Conservation (phyloP, 2,113 vertebrate genomes). For the Pipra filicauda region DNA sequence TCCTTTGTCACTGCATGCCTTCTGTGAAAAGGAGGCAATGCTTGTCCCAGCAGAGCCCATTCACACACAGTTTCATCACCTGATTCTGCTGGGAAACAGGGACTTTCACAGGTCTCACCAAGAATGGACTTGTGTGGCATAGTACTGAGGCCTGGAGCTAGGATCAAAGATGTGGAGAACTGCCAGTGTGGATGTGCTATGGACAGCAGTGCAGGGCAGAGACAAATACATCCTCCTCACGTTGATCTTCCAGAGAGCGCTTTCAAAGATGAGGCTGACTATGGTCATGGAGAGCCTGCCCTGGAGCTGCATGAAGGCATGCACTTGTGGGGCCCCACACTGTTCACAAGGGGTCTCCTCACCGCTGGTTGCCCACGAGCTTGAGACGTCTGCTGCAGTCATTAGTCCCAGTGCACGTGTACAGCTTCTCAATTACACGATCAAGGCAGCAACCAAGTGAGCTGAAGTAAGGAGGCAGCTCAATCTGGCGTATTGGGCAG, state of each 20-base stretch:
- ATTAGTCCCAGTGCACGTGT: fast-evolving
- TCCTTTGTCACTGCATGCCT: not conserved
- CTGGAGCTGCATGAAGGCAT: not conserved
- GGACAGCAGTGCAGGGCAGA: not conserved
- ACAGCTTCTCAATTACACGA: fast-evolving
- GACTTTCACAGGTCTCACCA: not conserved
- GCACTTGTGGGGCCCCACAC: fast-evolving
- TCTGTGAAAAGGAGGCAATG: not conserved
- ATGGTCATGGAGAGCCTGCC: not conserved
- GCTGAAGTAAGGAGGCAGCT: not conserved
- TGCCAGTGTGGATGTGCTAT: not conserved
- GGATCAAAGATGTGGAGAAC: not conserved
- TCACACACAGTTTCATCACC: not conserved
- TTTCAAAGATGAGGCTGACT: not conserved
- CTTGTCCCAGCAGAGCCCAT: not conserved
- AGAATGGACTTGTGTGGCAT: fast-evolving
- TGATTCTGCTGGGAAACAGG: not conserved
- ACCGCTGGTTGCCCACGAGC: fast-evolving
- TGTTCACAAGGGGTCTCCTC: not conserved
- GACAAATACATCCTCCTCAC: not conserved
- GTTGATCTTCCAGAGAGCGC: not conserved
- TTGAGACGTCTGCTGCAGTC: not conserved
- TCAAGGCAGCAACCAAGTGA: fast-evolving
- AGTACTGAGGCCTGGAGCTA: not conserved
- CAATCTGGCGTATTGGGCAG: fast-evolving